Evolutionary conservation across 2,888 invertebrate genomes (phyloP), one percentile per base, ranked within the genome.

Genomic region (Nymphalis polychloros): DNA sequence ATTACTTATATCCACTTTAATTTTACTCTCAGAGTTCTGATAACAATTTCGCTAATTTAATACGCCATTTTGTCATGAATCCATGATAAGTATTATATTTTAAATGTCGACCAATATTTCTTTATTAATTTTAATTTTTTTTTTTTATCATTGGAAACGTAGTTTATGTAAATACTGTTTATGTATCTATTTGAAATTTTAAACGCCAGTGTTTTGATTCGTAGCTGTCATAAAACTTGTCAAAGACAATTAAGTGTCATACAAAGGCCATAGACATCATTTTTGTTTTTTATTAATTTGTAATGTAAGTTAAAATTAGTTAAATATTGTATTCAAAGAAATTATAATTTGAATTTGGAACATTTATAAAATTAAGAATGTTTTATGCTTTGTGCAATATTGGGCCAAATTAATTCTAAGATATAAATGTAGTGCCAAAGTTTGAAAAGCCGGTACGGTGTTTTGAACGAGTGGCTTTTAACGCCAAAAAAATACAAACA

Each of bases 381-480:
- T 53, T 13, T 5, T 23, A 53, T 8, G 35, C 13, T 49, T 64
- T 7, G 72, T 72, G 71, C 72, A 72, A 72, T 71, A 67, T 59
- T 55, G 57, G 57, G 68, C 72, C 72, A 72, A 72, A 71, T 64
- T 50, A 57, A 17, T 47, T 41, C 60, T 53, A 59, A 19, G 20
- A 20, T 48, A 23, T 8, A 35, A 48, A 19, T 47, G 10, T 48
- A 63, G 50, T 60, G 62, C 65, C 70, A 59, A 66, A 70, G 72
- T 72, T 70, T 70, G 72, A 68, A 64, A 35, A 66, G 59, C 60
- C 60, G 19, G 61, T 67, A 64, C 63, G 71, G 63, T 47, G 41
- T 19, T 50, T 63, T 68, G 35, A 67, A 63, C 23, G n/a, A 59
- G 63, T 59, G 68, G 67, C 48, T 60, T 31, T 1, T 57, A 31